These are phyloP conservation scores for Melanotaenia trifasciata DNA, from an alignment of 2,797 vertebrate genomes.

Conservation along the genomic window DNA sequence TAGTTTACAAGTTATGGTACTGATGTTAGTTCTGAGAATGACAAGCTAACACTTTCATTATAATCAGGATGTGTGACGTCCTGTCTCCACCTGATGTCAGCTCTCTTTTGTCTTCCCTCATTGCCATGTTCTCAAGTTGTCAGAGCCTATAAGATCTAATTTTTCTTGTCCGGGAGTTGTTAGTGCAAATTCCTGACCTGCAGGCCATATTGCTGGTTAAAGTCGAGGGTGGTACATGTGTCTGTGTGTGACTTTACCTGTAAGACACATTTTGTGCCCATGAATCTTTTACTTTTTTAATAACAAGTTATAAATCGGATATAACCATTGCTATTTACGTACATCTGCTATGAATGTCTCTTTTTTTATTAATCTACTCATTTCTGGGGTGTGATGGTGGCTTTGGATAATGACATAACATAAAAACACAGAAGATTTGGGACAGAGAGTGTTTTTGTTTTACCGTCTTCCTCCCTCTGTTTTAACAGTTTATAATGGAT, in stretches of 20 bases:
- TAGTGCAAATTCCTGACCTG: constrained; percentile 40
- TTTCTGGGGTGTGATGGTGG: constrained; percentile 29
- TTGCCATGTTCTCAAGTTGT: constrained; percentile 40
- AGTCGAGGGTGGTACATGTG: constrained; percentile 31
- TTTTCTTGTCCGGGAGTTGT: constrained; percentile 45
- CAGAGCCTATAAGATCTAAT: constrained; percentile 59
- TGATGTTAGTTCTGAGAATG: not conserved
- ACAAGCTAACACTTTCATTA: constrained; percentile 11
- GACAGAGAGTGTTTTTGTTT: constrained; percentile 40
- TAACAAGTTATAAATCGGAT: constrained; percentile 27
- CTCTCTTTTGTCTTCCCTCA: constrained; percentile 16
- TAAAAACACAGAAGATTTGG: constrained; percentile 37
- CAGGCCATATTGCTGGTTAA: constrained; percentile 37
- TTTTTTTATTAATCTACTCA: constrained; percentile 37
- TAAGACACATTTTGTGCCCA: constrained; percentile 37
- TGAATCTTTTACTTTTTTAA: constrained; percentile 30
- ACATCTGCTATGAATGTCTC: constrained; percentile 5
- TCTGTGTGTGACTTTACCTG: constrained; percentile 49
- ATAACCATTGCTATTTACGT: not conserved
- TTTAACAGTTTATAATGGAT: constrained; percentile 31
- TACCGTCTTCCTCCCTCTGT: constrained; percentile 53
- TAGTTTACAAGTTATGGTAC: not conserved
- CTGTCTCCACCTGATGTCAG: constrained; percentile 1
- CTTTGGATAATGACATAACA: constrained; percentile 41
- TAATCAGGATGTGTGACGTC: constrained; percentile 5